Base-by-base conservation (phyloP, 2,797 vertebrate species). In the Helostoma temminkii region DNA sequence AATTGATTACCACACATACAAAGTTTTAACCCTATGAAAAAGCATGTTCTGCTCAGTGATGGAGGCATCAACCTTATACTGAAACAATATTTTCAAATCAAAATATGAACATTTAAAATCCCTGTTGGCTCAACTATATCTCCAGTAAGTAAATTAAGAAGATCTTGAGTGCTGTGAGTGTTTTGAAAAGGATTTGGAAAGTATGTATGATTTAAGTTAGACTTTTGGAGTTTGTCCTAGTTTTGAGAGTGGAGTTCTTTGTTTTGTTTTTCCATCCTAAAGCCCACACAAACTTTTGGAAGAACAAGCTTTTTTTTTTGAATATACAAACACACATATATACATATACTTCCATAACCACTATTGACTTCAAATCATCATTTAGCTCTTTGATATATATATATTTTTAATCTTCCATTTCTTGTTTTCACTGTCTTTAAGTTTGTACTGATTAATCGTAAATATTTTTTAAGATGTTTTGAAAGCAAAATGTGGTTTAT, bases 401-500 rank as follows among this genome's bases (percentile, higher is more conserved):
- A 60, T 42, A 48, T 48, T 74, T 45, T 32, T 34, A 18, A n/a
- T 39, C 9, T 37, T 58, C 36, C 11, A 37, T 73, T 49, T 59
- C 26, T 71, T 26, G 30, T 80, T 66, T 70, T 37, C 47, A 46
- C 52, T 41, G 5, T 75, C 34, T 80, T 41, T 74, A 0, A 11
- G 1, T 42, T 73, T 14, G 5, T 22, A n/a, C 15, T 45, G 37
- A 66, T 75, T 84, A 47, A 71, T 67, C 79, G 19, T 24, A 71
- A 61, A 67, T 39, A 70, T 59, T 76, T 43, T 79, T 71, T 49
- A 60, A 68, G 52, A 76, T 49, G 41, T 56, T 52, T 69, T 48
- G 48, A 71, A 76, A 73, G 66, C 66, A 69, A 59, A 74, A 34
- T 43, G 57, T 0, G 14, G 39, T 68, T 81, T 76, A 65, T 67